phyloP scores from a whole-genome alignment of 2,113 vertebrate genomes.

The Lanius collurio region DNA sequence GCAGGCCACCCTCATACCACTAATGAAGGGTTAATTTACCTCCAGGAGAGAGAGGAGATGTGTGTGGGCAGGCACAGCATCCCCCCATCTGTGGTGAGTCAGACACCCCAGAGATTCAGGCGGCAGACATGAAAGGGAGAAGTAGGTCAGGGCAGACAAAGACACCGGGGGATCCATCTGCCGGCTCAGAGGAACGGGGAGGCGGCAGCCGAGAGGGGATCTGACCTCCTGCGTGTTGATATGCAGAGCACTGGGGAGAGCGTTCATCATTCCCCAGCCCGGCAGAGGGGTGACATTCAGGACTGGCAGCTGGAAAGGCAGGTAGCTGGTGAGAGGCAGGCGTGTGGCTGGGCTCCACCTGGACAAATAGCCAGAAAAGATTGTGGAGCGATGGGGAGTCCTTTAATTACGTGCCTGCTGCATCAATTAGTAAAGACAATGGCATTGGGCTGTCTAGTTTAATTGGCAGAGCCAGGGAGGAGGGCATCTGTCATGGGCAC shows the following conservation, averaged over 20 bases:
- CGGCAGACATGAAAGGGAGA: neutral
- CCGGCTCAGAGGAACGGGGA: fast-evolving
- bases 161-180: neutral
- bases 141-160: constrained; percentile 1
- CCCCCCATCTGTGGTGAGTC: neutral
- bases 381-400: neutral
- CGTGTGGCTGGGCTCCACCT: neutral
- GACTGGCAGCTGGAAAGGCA: neutral
- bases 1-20: neutral
- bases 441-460: neutral
- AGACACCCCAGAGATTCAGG: neutral
- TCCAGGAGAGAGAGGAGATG: neutral
- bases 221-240: neutral
- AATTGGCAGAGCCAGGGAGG: constrained; percentile 14
- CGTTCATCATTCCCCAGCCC: neutral
- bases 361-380: neutral
- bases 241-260: neutral
- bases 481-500: neutral
- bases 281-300: neutral
- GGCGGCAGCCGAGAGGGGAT: fast-evolving
- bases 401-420: neutral
- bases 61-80: neutral
- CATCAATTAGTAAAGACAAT: constrained; percentile 18
- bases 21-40: neutral
- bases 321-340: neutral